These are phyloP conservation scores for Triplophysa bombifrons DNA, from an alignment of 2,797 vertebrate genomes.

Conservation along the genomic window DNA sequence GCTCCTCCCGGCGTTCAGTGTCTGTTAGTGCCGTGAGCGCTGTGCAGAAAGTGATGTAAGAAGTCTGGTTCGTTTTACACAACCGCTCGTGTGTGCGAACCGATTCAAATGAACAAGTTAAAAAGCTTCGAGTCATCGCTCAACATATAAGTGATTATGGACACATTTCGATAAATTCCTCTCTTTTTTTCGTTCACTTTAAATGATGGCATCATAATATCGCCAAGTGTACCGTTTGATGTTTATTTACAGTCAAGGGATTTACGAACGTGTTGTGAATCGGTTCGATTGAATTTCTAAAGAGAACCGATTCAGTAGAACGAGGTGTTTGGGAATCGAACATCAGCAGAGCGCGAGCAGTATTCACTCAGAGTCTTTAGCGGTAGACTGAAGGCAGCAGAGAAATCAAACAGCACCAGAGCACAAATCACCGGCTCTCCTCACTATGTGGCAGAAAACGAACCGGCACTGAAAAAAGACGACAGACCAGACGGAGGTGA, in stretches of 20 bases:
- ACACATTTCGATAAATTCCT: background rate
- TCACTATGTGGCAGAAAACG: slow-evolving; percentile 51
- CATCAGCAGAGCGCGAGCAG: slow-evolving; percentile 41
- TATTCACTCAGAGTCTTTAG: slow-evolving; percentile 8
- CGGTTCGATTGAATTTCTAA: slow-evolving; percentile 9
- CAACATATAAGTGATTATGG: background rate
- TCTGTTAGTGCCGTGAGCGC: slow-evolving; percentile 56
- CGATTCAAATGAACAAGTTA: background rate
- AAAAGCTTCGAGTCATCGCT: background rate
- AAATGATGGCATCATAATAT: too few species aligned
- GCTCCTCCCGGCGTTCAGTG: slow-evolving; percentile 60
- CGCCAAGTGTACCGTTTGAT: background rate
- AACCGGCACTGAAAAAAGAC: slow-evolving; percentile 4
- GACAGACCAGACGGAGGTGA: slow-evolving; percentile 17
- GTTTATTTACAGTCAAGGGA: background rate
- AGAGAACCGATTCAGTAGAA: slow-evolving; percentile 17
- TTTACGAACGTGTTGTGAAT: background rate
- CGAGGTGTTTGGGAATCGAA: slow-evolving; percentile 1
- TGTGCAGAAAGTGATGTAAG: background rate
- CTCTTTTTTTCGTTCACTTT: background rate
- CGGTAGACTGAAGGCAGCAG: slow-evolving; percentile 25
- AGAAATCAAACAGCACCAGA: slow-evolving; percentile 28
- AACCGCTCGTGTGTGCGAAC: slow-evolving; percentile 4
- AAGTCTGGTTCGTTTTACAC: background rate
- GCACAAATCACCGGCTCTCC: slow-evolving; percentile 35